Evolutionary conservation across 1,140 invertebrate species (phyloP), one percentile per base, ranked within the genome.

Genomic region (Hylaeus volcanicus): DNA sequence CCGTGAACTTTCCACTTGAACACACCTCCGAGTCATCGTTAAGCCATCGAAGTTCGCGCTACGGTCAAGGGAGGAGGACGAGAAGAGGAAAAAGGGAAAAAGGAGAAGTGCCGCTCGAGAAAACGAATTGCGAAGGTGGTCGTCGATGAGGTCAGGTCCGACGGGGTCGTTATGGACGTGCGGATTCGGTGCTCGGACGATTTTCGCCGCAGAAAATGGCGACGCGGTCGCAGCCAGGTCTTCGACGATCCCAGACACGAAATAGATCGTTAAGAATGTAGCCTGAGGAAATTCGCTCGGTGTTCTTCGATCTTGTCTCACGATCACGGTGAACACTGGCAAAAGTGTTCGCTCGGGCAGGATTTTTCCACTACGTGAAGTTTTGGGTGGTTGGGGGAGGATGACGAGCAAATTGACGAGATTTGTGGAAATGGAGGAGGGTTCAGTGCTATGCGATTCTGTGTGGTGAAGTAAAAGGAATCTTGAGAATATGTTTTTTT

Each of bases 1-100:
- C 51, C 2, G 41, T 76, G 74, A 76, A 76, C 73, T 76, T 76
- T 76, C 64, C 74, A 37, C 63, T 68, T 15, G 74, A 76, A 58
- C 53, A 68, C 74, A 76, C 64, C 64, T 53, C 43, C 26, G 64
- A 68, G 41, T 68, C 74, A 64, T 76, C 74, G 74, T 76, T 76
- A 68, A 76, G 64, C 74, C 41, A 66, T 76, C 64, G 41, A 76
- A 68, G 63, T 68, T 75, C 74, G 53, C 63, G 14, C 63, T 37
- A 1, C 2, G 26, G 43, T 37, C 71, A 15, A 3, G n/a, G 39
- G 5, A 12, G 5, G 11, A 37, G 12, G 39, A 43, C 5, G 5
- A 14, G 15, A 6, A 2, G 39, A 15, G 39, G 12, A 1, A 26
- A 26, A 26, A 26, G 11, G n/a, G 14, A 8, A 12, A 9, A 12